phyloP scores from a whole-genome alignment of 2,113 vertebrate genomes.

The Actinemys pallida region DNA sequence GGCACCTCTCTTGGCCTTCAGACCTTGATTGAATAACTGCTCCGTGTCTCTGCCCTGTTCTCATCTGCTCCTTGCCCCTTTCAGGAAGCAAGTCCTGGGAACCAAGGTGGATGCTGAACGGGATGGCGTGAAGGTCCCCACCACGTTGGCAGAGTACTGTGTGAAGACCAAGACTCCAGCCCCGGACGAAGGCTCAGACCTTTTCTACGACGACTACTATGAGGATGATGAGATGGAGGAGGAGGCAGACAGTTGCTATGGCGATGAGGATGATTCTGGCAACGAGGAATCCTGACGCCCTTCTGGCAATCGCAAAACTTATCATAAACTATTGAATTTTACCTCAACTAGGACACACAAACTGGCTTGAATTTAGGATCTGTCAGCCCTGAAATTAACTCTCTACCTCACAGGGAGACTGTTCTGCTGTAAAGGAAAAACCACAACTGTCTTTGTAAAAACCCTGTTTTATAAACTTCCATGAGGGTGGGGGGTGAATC shows the following conservation, averaged over 20 bases:
- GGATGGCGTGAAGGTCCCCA: conserved; percentile 93
- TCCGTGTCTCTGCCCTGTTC: background rate
- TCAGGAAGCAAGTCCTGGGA: conserved; percentile 93
- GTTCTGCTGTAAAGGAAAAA: conserved; percentile 56
- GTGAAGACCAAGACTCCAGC: conserved; percentile 91
- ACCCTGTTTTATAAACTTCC: conserved; percentile 20
- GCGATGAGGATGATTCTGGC: conserved; percentile 91
- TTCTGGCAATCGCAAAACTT: background rate
- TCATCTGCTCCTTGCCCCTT: background rate
- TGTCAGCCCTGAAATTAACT: conserved; percentile 57
- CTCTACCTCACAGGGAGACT: conserved; percentile 76
- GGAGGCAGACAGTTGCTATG: conserved; percentile 88
- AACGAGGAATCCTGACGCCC: conserved; percentile 91
- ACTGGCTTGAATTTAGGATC: conserved; percentile 67
- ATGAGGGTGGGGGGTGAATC: background rate
- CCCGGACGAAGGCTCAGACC: conserved; percentile 91
- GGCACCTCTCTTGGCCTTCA: background rate
- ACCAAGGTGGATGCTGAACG: conserved; percentile 93
- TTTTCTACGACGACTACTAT: conserved; percentile 94
- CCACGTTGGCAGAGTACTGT: conserved; percentile 95
- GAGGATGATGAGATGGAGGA: conserved; percentile 91
- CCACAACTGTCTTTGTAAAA: conserved; percentile 33
- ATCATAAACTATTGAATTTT: conserved; percentile 72
- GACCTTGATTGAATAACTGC: background rate
- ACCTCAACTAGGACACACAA: conserved; percentile 73